Conservation (phyloP, 2,888 invertebrate genomes). For the Drosophila algonquin region DNA sequence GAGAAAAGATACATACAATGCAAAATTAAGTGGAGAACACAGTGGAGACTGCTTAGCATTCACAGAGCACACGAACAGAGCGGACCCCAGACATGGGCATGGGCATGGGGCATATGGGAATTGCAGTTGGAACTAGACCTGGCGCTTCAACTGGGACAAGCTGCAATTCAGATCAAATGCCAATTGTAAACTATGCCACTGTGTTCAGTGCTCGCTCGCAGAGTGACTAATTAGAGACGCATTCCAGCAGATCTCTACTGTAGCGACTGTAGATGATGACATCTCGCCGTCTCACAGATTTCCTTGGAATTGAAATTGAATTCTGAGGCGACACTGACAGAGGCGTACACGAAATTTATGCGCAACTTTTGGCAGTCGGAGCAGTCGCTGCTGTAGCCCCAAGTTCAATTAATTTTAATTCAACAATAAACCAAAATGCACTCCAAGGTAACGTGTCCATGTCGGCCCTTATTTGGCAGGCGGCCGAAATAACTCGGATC, state of each 20-base stretch:
- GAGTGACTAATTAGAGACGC: constrained; percentile 15
- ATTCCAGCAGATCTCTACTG: constrained; percentile 23
- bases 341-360: constrained; percentile 67
- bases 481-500: constrained; percentile 37
- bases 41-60: constrained; percentile 54
- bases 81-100: constrained; percentile 34
- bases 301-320: constrained; percentile 72
- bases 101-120: constrained; percentile 18
- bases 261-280: constrained; percentile 56
- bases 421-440: constrained; percentile 48
- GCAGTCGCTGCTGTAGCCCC: constrained; percentile 24
- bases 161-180: constrained; percentile 62
- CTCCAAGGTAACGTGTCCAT: constrained; percentile 65
- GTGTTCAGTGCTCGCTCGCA: constrained; percentile 11
- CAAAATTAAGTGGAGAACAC: constrained; percentile 55
- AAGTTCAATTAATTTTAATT: constrained; percentile 76
- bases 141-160: constrained; percentile 43
- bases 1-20: constrained; percentile 41
- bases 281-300: constrained; percentile 64
- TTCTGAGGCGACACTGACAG: constrained; percentile 36
- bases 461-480: constrained; percentile 64
- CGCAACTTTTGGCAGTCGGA: constrained; percentile 40
- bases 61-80: constrained; percentile 44
- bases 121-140: constrained; percentile 31
- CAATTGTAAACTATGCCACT: constrained; percentile 54